These are phyloP conservation scores for Ochotona curzoniae DNA, from an alignment of 2,113 vertebrate genomes.

Conservation along the genomic window DNA sequence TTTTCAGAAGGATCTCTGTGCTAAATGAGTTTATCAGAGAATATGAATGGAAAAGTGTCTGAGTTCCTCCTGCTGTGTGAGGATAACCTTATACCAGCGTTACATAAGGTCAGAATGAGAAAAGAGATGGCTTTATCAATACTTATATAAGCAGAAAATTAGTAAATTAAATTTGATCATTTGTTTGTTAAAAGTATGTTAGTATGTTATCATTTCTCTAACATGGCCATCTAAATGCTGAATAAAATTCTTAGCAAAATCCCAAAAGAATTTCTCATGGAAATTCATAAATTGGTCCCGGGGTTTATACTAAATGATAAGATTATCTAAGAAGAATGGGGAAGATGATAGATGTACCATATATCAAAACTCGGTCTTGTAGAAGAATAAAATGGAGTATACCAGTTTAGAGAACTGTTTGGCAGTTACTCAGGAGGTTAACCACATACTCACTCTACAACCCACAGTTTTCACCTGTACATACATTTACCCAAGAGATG, in stretches of 20 bases:
- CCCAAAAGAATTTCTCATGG: not conserved
- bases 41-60: not conserved
- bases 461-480: not conserved
- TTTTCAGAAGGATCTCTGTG: not conserved
- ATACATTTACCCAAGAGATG: not conserved
- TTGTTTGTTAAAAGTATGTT: conserved; percentile 5
- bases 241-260: conserved; percentile 26
- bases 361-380: conserved; percentile 21
- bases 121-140: not conserved
- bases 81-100: not conserved
- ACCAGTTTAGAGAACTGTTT: not conserved
- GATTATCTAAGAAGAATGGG: not conserved
- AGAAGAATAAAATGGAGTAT: not conserved
- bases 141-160: not conserved
- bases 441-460: not conserved
- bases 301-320: conserved; percentile 11
- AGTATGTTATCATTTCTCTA: not conserved
- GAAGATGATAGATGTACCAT: not conserved
- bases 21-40: not conserved
- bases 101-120: not conserved
- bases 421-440: not conserved
- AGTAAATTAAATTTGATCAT: not conserved
- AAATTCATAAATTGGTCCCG: not conserved
- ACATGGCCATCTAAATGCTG: not conserved
- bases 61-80: not conserved